Evolutionary conservation across 2,797 vertebrate genomes (phyloP).

Genomic region (Trachops cirrhosus): DNA sequence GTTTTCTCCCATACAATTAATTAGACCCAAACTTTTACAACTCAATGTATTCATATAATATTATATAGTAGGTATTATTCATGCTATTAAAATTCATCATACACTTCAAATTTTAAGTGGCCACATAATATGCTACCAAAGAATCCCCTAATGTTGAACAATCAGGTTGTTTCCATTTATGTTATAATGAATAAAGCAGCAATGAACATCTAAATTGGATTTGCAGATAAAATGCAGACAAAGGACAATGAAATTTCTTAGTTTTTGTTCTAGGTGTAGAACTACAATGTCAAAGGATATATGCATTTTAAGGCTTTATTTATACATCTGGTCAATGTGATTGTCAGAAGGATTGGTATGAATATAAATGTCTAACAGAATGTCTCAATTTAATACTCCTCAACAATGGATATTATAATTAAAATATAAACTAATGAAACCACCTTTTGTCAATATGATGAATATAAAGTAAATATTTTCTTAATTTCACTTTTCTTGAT

Average conservation of each 20-base stretch:
- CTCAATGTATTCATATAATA: not conserved
- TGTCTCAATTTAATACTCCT: not conserved
- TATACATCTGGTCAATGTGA: not conserved
- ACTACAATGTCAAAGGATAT: not conserved
- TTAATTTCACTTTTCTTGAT: conserved; percentile 23
- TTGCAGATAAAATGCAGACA: not conserved
- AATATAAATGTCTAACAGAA: not conserved
- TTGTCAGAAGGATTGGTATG: not conserved
- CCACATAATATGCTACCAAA: not conserved
- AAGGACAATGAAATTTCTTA: not conserved
- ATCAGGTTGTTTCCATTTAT: not conserved
- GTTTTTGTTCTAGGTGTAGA: not conserved
- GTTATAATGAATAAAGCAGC: not conserved
- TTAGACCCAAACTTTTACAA: not conserved
- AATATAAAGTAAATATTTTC: not conserved
- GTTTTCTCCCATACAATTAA: not conserved
- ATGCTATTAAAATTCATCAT: not conserved
- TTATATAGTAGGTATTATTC: not conserved
- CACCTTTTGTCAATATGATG: not conserved
- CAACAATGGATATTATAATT: not conserved
- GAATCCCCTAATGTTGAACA: not conserved
- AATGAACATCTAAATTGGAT: not conserved
- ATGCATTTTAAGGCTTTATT: not conserved
- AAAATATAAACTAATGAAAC: conserved; percentile 27
- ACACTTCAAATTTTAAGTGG: conserved; percentile 5